phyloP scores from a whole-genome alignment of 2,888 invertebrate species.

The Apomyelois bistriatella region DNA sequence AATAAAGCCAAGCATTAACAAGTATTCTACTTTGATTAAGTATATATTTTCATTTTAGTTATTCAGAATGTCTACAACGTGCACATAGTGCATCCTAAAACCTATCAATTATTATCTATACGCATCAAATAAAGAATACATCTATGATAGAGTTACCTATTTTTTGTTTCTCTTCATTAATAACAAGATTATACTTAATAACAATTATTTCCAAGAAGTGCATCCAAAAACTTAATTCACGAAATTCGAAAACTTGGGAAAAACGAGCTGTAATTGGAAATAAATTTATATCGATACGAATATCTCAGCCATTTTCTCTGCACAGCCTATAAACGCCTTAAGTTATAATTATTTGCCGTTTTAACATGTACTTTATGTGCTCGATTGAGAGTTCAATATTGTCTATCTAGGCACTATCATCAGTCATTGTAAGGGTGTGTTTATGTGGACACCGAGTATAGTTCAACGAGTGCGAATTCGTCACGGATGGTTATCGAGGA shows the following conservation, averaged over 20 bases:
- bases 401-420: slow-evolving; percentile 17
- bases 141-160: neutral
- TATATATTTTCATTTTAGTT: no score
- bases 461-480: slow-evolving; percentile 71
- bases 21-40: no score
- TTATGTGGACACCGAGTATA: slow-evolving; percentile 36
- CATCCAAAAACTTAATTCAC: slow-evolving; percentile 18
- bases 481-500: slow-evolving; percentile 77
- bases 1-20: no score
- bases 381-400: slow-evolving; percentile 26
- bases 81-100: no score
- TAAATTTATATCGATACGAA: slow-evolving; percentile 67
- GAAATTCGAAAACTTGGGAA: slow-evolving; percentile 45
- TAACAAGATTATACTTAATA: slow-evolving; percentile 1
- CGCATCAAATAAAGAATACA: neutral
- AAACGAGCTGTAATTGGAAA: slow-evolving; percentile 63
- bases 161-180: neutral
- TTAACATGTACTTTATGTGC: slow-evolving; percentile 17
- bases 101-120: no score
- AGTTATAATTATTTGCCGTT: neutral
- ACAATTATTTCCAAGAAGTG: slow-evolving; percentile 8
- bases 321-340: slow-evolving; percentile 20
- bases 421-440: slow-evolving; percentile 27
- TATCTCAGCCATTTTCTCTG: slow-evolving; percentile 53
- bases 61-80: no score